Evolutionary conservation across 2,113 vertebrate genomes (phyloP).

Genomic region (Cricetomys ansorgei): DNA sequence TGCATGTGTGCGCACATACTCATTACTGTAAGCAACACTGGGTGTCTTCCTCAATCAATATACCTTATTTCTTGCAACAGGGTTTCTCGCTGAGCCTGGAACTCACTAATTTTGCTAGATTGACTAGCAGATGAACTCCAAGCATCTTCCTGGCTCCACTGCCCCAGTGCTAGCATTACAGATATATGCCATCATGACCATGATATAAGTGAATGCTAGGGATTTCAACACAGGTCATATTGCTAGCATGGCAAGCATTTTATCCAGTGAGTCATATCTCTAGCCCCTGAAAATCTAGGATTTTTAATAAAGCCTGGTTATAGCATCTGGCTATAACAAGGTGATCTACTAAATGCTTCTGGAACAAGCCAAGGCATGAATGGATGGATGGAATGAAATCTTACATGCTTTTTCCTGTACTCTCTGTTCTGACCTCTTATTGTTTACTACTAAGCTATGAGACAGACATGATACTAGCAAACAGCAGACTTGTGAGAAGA

Average conservation of each 20-base stretch:
- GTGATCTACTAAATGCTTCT: background rate
- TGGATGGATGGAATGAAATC: background rate
- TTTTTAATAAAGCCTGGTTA: background rate
- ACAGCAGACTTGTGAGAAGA: background rate
- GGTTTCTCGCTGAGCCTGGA: background rate
- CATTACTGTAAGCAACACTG: background rate
- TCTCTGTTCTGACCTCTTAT: background rate
- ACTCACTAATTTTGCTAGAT: background rate
- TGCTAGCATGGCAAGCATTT: background rate
- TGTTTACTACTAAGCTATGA: background rate
- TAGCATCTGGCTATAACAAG: conserved; percentile 14
- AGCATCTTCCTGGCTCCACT: too few relatives aligned
- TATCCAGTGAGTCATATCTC: background rate
- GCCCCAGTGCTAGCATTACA: background rate
- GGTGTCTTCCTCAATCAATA: background rate
- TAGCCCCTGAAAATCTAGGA: background rate
- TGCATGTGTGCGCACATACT: background rate
- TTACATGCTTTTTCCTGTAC: background rate
- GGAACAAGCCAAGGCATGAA: background rate
- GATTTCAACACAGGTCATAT: too few relatives aligned
- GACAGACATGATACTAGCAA: background rate
- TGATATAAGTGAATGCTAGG: background rate
- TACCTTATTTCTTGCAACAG: background rate
- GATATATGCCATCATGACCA: background rate
- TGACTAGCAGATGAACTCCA: background rate